Percentiles rank a stretch among this genome's conserved stretches.
Conservation (phyloP, 2,797 vertebrate genomes). For the Peromyscus nudipes region DNA sequence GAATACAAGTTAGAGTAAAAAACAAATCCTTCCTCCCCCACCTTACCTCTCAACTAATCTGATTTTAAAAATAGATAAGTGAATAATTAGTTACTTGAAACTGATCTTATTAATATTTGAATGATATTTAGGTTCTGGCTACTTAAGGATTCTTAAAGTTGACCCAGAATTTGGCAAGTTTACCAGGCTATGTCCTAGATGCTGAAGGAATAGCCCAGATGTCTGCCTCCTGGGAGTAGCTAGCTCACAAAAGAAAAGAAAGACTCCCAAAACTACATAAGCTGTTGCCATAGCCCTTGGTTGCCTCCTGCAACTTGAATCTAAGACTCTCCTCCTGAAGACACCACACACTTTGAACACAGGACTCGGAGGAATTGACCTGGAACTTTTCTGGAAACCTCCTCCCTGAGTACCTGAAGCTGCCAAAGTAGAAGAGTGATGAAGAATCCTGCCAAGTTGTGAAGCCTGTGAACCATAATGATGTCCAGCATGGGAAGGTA, state of each 20-base stretch:
- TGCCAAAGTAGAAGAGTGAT: background rate
- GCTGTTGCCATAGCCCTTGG: background rate
- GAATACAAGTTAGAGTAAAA: background rate
- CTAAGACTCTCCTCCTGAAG: background rate
- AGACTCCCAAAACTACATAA: background rate
- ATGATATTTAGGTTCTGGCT: background rate
- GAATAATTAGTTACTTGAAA: slow-evolving; percentile 30
- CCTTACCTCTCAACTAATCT: slow-evolving; percentile 38
- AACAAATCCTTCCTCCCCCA: background rate
- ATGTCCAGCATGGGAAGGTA: background rate
- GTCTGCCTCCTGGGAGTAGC: background rate
- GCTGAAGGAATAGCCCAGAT: background rate
- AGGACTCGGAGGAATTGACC: background rate
- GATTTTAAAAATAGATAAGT: background rate
- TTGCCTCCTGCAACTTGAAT: background rate
- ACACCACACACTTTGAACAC: background rate
- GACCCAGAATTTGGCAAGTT: background rate
- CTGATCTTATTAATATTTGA: background rate
- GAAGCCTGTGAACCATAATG: background rate
- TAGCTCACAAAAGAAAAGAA: background rate
- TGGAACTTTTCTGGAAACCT: background rate
- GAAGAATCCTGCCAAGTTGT: background rate
- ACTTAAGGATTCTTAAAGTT: background rate
- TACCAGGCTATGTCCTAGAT: background rate
- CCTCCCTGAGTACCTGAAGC: background rate